A percentile compares a stretch with the other conserved stretches of the same genome.
These are phyloP conservation scores for Cynaeus angustus DNA, from an alignment of 2,888 invertebrate genomes.

Conservation along the genomic window DNA sequence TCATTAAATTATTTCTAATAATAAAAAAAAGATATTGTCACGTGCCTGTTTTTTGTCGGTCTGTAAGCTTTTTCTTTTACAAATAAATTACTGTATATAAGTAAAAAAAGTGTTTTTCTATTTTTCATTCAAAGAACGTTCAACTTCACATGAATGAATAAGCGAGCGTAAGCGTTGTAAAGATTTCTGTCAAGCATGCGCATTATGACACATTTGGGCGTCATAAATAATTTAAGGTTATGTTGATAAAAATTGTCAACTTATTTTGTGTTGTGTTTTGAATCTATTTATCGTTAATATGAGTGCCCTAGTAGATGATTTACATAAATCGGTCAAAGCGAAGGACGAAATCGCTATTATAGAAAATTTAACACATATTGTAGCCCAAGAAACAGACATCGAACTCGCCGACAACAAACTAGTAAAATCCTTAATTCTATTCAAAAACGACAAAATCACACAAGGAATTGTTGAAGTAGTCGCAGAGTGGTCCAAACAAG, in stretches of 20 bases:
- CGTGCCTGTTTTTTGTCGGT: slow-evolving; percentile 37
- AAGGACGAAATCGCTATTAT: slow-evolving; percentile 36
- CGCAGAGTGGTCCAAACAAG: slow-evolving; percentile 88
- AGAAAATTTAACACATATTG: slow-evolving; percentile 21
- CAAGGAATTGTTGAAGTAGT: slow-evolving; percentile 80
- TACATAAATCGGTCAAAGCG: slow-evolving; percentile 11
- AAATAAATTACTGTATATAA: slow-evolving; percentile 30
- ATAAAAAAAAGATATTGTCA: slow-evolving; percentile 38
- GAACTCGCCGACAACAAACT: slow-evolving; percentile 72
- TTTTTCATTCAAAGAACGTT: not conserved
- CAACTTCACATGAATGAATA: not conserved
- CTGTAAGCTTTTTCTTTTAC: slow-evolving; percentile 11
- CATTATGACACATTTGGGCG: not conserved
- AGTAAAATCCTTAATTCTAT: slow-evolving; percentile 61
- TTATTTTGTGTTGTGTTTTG: slow-evolving; percentile 17
- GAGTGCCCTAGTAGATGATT: slow-evolving; percentile 18
- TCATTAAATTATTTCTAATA: slow-evolving; percentile 17
- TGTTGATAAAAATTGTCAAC: slow-evolving; percentile 19
- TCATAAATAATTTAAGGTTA: slow-evolving; percentile 20
- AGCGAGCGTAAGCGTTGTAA: no score
- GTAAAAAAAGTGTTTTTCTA: not conserved
- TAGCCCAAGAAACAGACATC: slow-evolving; percentile 69
- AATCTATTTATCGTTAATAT: slow-evolving; percentile 8
- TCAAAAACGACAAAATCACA: slow-evolving; percentile 73
- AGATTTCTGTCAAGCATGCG: slow-evolving; percentile 10